Evolutionary conservation across 2,113 vertebrate species (phyloP).

Genomic region (Hippocampus barbouri): DNA sequence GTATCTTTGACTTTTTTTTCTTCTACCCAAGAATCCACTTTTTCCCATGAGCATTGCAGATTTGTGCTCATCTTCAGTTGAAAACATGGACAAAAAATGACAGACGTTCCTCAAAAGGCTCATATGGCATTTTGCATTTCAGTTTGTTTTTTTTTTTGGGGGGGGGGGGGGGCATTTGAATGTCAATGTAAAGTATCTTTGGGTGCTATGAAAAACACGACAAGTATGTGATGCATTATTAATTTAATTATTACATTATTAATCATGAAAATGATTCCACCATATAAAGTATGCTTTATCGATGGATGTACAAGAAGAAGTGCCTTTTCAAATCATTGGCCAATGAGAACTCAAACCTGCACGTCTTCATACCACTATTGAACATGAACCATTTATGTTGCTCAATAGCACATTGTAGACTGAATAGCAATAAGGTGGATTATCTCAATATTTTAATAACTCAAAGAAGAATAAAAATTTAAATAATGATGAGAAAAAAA

Average conservation of each 20-base stretch:
- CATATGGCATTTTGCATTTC: background rate
- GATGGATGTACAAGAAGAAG: background rate
- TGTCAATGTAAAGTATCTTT: background rate
- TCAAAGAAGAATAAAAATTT: background rate
- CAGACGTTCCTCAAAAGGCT: background rate
- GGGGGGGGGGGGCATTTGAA: background rate
- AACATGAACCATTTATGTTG: constrained; percentile 4
- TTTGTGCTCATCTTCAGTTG: background rate
- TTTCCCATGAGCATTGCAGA: background rate
- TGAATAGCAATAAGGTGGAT: constrained; percentile 10
- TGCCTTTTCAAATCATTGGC: constrained; percentile 6
- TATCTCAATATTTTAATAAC: background rate
- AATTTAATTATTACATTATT: too few species aligned
- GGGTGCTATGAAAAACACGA: too few species aligned
- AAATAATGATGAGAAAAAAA: background rate
- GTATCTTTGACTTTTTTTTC: background rate
- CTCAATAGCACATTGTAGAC: background rate
- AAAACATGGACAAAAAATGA: background rate
- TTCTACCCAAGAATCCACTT: background rate
- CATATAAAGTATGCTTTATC: constrained; percentile 6
- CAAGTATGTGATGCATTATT: too few species aligned
- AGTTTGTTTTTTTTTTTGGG: background rate
- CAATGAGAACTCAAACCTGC: background rate
- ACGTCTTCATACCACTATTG: background rate
- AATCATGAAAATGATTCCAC: background rate